Percentiles rank a stretch among this genome's conserved stretches.
Evolutionary conservation across 2,113 vertebrate genomes (phyloP).

Genomic region (Grantiella picta): DNA sequence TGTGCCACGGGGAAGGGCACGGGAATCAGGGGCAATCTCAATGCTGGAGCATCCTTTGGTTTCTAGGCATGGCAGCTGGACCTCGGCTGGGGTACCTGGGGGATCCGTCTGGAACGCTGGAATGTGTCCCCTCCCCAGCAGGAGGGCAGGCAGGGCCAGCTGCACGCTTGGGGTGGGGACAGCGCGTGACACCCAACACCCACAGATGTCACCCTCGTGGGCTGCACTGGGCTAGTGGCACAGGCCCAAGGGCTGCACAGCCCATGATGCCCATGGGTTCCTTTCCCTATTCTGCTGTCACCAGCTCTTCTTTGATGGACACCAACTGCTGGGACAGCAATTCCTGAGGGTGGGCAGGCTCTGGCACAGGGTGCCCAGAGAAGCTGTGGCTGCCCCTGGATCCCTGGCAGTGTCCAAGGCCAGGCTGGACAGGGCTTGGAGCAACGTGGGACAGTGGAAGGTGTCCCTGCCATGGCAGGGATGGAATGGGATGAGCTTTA

Average conservation of each 20-base stretch:
- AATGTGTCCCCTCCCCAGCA: not conserved
- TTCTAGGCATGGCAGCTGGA: not conserved
- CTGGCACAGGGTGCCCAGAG: not conserved
- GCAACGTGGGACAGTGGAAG: accelerated
- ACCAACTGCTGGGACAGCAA: not conserved
- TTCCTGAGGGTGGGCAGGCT: not conserved
- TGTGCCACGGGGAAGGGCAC: accelerated
- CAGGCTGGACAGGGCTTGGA: accelerated
- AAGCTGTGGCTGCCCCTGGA: not conserved
- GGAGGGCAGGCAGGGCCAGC: not conserved
- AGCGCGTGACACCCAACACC: accelerated
- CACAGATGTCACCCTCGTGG: accelerated
- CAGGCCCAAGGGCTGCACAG: not conserved
- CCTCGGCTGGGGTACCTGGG: not conserved
- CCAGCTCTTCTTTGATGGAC: not conserved
- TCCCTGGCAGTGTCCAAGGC: not conserved
- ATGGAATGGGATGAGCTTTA: not conserved
- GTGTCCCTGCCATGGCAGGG: not conserved
- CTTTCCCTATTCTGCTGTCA: not conserved
- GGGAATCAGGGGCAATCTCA: too few relatives aligned
- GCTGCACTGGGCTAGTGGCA: not conserved
- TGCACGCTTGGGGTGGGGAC: not conserved
- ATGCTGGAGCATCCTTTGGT: accelerated
- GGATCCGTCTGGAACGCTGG: accelerated
- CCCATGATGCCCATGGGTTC: accelerated